Evolutionary conservation across 2,888 invertebrate species (phyloP).

Genomic region (Idaea aversata): DNA sequence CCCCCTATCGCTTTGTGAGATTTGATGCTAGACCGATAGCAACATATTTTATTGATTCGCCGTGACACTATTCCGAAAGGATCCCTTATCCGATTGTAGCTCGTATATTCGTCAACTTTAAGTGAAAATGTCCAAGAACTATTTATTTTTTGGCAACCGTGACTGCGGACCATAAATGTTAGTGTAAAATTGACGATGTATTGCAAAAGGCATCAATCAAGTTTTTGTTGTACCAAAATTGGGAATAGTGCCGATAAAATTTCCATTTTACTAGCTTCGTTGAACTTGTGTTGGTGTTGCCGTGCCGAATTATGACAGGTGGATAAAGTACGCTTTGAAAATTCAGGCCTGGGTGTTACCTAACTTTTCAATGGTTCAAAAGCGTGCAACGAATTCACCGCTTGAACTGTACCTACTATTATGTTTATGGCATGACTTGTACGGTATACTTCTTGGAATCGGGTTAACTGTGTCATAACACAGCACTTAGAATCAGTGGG

Average conservation of each 20-base stretch:
- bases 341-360: not conserved
- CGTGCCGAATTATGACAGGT: constrained; percentile 9
- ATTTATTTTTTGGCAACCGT: constrained; percentile 26
- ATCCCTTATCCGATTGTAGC: constrained; percentile 30
- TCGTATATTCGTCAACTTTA: constrained; percentile 35
- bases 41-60: constrained; percentile 41
- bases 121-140: constrained; percentile 31
- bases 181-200: constrained; percentile 33
- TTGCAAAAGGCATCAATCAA: constrained; percentile 35
- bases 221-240: constrained; percentile 24
- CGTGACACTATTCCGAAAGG: constrained; percentile 39
- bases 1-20: constrained; percentile 33
- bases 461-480: constrained; percentile 59
- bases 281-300: constrained; percentile 13
- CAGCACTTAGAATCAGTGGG: constrained; percentile 52
- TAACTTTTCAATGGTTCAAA: constrained; percentile 3
- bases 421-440: not conserved
- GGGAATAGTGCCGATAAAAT: constrained; percentile 20
- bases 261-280: constrained; percentile 23
- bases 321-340: constrained; percentile 4
- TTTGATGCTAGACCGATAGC: constrained; percentile 40
- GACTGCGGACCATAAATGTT: constrained; percentile 44
- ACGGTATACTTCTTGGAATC: constrained; percentile 32
- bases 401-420: not conserved
- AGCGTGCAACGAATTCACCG: not conserved